These are phyloP conservation scores for Thyatira batis DNA, from an alignment of 2,888 invertebrate genomes.

Conservation along the genomic window DNA sequence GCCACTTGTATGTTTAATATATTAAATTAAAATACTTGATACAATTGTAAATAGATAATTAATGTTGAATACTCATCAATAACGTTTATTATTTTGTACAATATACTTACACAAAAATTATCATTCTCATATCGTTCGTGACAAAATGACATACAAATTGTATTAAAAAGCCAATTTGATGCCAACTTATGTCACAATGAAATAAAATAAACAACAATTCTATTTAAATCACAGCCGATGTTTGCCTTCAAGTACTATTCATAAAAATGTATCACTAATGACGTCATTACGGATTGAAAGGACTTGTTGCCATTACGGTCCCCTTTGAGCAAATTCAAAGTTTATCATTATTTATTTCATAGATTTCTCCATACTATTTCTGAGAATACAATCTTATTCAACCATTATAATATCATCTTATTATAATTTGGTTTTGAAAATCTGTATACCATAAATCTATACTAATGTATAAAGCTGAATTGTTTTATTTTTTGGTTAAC, in stretches of 20 bases:
- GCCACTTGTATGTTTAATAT: too few relatives aligned
- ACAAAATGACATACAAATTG: too few relatives aligned
- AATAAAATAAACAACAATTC: slow-evolving; percentile 10
- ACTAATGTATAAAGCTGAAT: too few relatives aligned
- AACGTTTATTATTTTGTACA: too few relatives aligned
- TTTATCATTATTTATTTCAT: neutral
- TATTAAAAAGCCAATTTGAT: neutral
- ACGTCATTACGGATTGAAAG: slow-evolving; percentile 15
- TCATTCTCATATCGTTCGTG: too few relatives aligned
- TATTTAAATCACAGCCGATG: neutral
- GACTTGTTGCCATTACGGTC: slow-evolving; percentile 12
- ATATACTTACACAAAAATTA: too few relatives aligned
- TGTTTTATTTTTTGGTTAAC: too few relatives aligned
- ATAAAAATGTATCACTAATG: slow-evolving; percentile 14
- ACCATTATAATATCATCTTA: neutral
- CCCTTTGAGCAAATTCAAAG: neutral
- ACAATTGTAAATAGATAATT: too few relatives aligned
- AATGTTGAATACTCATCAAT: too few relatives aligned
- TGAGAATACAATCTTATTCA: neutral
- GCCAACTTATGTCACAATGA: slow-evolving; percentile 4
- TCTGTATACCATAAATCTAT: neutral
- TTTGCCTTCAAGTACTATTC: slow-evolving; percentile 11
- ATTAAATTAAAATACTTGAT: too few relatives aligned
- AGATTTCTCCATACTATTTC: neutral
- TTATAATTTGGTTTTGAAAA: too few relatives aligned